Evolutionary conservation across 2,113 vertebrate genomes (phyloP).

Genomic region (Heliornis fulica): DNA sequence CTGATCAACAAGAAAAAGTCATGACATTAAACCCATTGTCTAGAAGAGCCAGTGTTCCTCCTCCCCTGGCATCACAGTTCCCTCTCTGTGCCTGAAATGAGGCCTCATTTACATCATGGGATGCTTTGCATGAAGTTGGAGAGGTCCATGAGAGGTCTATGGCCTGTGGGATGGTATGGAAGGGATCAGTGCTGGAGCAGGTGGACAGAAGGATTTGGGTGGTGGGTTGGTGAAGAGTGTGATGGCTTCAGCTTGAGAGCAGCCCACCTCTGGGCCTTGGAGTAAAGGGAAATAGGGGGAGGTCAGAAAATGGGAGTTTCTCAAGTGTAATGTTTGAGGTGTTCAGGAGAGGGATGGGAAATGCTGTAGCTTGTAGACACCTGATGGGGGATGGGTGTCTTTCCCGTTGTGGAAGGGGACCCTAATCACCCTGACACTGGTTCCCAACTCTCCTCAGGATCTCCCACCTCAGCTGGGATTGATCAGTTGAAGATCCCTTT

Average conservation of each 20-base stretch:
- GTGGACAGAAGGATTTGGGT: background rate
- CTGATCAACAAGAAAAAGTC: background rate
- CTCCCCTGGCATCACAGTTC: background rate
- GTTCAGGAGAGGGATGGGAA: background rate
- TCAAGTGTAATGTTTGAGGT: rapidly evolving
- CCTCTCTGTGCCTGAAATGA: rapidly evolving
- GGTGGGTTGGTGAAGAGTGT: background rate
- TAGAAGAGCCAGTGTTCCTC: background rate
- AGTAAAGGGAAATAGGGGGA: background rate
- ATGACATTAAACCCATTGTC: rapidly evolving
- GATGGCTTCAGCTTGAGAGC: background rate
- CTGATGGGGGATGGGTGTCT: background rate
- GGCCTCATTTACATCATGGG: background rate
- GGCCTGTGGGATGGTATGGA: background rate
- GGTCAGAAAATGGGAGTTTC: background rate
- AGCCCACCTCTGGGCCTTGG: background rate
- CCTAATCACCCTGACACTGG: background rate
- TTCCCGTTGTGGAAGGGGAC: background rate
- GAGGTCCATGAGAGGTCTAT: background rate
- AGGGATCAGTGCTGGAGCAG: background rate
- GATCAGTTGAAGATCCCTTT: background rate
- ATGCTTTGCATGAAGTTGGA: background rate
- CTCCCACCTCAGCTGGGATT: rapidly evolving
- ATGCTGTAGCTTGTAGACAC: background rate
- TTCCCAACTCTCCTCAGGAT: background rate